Evolutionary conservation across 2,888 invertebrate species (phyloP).

Genomic region (Clusia tigrina): DNA sequence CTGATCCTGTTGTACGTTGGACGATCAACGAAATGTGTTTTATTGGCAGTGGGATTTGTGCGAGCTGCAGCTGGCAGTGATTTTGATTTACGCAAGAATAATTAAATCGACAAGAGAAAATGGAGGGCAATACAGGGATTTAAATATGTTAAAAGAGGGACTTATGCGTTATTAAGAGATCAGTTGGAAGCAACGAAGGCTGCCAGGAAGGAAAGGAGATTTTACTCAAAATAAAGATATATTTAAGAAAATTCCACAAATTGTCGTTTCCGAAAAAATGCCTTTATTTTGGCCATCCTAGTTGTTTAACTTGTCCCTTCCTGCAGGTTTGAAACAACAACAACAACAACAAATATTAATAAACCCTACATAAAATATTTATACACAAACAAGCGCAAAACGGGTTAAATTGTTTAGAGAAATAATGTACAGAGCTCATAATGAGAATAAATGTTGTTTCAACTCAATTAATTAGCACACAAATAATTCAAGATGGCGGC

Average conservation of each 20-base stretch:
- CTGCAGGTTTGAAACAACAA: neutral
- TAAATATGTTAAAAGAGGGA: neutral
- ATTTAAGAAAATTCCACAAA: neutral
- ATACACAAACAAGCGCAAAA: neutral
- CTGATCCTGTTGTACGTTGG: neutral
- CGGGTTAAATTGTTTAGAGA: slow-evolving; percentile 12
- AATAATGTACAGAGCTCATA: slow-evolving; percentile 9
- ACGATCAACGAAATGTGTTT: neutral
- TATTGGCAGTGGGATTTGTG: neutral
- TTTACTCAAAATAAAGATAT: neutral
- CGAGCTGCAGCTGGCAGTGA: neutral
- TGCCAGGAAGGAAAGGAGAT: neutral
- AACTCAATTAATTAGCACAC: slow-evolving; percentile 55
- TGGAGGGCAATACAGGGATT: slow-evolving; percentile 1
- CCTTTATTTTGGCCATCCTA: neutral
- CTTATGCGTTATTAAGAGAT: neutral
- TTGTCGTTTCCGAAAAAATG: neutral
- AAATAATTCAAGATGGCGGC: slow-evolving; percentile 23
- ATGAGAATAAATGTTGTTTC: slow-evolving; percentile 44
- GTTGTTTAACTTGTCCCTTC: neutral
- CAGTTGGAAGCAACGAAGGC: neutral
- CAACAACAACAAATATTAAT: neutral
- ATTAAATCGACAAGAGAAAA: neutral
- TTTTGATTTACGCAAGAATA: neutral
- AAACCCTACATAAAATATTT: neutral